Evolutionary conservation across 2,797 vertebrate genomes (phyloP).

Genomic region (Acropternis orthonyx): DNA sequence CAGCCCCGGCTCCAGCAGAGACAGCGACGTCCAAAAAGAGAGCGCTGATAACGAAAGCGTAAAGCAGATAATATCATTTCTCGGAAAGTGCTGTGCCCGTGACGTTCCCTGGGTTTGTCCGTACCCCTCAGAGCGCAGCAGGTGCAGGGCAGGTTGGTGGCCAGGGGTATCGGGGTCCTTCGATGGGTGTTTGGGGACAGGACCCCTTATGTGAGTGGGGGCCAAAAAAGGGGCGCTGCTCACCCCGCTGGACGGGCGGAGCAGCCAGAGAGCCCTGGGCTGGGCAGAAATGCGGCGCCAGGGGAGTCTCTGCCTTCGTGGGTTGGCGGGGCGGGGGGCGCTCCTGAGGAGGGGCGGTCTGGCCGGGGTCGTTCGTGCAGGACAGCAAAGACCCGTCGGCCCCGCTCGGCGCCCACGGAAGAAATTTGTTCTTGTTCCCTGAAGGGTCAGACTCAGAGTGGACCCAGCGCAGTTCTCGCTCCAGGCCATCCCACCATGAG

Average conservation of each 20-base stretch:
- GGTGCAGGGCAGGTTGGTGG: rapidly evolving
- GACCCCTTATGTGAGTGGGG: neutral
- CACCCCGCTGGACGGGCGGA: rapidly evolving
- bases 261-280: neutral
- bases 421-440: neutral
- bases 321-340: too few relatives aligned
- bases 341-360: neutral
- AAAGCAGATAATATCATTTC: too few relatives aligned
- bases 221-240: neutral
- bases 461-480: rapidly evolving
- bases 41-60: too few relatives aligned
- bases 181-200: rapidly evolving
- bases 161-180: rapidly evolving
- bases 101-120: too few relatives aligned
- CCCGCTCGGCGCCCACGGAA: rapidly evolving
- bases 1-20: too few relatives aligned
- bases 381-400: rapidly evolving
- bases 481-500: rapidly evolving
- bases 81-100: too few relatives aligned
- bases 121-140: too few relatives aligned
- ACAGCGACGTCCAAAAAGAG: too few relatives aligned
- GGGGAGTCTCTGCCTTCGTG: neutral
- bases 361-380: rapidly evolving
- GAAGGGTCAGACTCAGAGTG: rapidly evolving
- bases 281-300: rapidly evolving